These are phyloP conservation scores for Phengaris alcon DNA, from an alignment of 2,888 invertebrate genomes.

Conservation along the genomic window DNA sequence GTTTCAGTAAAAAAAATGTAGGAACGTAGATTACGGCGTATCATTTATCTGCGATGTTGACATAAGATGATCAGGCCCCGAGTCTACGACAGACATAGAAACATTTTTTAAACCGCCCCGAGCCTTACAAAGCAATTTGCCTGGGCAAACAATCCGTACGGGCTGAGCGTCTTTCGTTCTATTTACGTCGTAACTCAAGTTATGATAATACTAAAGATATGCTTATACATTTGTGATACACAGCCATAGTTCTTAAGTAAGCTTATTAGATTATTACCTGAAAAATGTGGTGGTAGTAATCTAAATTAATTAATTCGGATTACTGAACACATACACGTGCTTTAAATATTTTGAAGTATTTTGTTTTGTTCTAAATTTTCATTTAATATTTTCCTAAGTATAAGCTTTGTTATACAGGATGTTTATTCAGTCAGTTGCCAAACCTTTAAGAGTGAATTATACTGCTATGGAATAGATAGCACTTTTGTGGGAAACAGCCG, in stretches of 20 bases:
- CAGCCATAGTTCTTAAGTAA: neutral
- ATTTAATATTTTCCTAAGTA: too few relatives aligned
- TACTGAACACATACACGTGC: too few relatives aligned
- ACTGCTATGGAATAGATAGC: too few relatives aligned
- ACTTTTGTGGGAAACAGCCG: too few relatives aligned
- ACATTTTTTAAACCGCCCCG: constrained; percentile 62
- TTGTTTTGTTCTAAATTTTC: too few relatives aligned
- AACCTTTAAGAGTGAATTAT: too few relatives aligned
- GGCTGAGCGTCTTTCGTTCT: constrained; percentile 32
- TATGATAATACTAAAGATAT: constrained; percentile 36
- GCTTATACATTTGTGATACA: constrained; percentile 10
- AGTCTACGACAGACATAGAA: constrained; percentile 54
- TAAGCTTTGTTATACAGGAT: too few relatives aligned
- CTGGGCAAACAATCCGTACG: constrained; percentile 62
- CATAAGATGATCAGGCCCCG: constrained; percentile 51
- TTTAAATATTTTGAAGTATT: too few relatives aligned
- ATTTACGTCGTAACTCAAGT: constrained; percentile 33
- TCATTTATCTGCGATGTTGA: constrained; percentile 26
- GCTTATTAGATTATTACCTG: neutral
- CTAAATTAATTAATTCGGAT: too few relatives aligned
- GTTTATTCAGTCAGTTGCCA: too few relatives aligned
- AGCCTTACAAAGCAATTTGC: constrained; percentile 69
- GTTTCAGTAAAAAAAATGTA: neutral
- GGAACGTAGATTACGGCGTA: neutral
- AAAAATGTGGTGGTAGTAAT: neutral